A percentile compares a stretch with the other conserved stretches of the same genome.
Conservation (phyloP, 2,113 vertebrate species). For the Lagopus muta region DNA sequence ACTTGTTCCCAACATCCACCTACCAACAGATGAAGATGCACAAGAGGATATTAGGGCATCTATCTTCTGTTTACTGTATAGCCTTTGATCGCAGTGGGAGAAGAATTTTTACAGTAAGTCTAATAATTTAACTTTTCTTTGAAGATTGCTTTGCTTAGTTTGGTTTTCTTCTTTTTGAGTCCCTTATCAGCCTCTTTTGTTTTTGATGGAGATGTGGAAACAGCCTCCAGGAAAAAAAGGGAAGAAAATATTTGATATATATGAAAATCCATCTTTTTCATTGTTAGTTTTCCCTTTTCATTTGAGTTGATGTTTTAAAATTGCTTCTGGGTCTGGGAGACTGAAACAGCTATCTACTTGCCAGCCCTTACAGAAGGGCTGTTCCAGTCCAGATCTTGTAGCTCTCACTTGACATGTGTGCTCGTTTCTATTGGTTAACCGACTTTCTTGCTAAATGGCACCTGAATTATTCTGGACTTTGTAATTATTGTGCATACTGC, state of each 20-base stretch:
- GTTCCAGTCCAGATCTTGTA: neutral
- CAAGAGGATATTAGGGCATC: constrained; percentile 95
- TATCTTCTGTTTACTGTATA: constrained; percentile 97
- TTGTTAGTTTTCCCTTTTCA: neutral
- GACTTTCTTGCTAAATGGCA: neutral
- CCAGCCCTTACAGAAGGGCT: neutral
- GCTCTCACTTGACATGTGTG: neutral
- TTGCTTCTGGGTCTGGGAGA: neutral
- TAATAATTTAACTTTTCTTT: neutral
- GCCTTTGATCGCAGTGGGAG: constrained; percentile 95
- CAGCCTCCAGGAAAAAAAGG: neutral
- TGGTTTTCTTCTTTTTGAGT: neutral
- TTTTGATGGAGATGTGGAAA: neutral
- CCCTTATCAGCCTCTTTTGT: neutral
- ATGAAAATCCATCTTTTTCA: neutral
- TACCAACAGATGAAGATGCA: constrained; percentile 99
- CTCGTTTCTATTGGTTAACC: neutral
- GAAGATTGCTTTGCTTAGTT: neutral
- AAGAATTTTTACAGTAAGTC: constrained; percentile 94
- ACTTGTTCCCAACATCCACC: constrained; percentile 87
- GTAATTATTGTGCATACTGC: neutral
- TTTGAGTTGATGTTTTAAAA: neutral
- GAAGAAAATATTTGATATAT: neutral
- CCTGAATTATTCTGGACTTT: neutral
- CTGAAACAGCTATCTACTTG: neutral